phyloP scores from a whole-genome alignment of 2,797 vertebrate genomes.

The Liparis tanakae region DNA sequence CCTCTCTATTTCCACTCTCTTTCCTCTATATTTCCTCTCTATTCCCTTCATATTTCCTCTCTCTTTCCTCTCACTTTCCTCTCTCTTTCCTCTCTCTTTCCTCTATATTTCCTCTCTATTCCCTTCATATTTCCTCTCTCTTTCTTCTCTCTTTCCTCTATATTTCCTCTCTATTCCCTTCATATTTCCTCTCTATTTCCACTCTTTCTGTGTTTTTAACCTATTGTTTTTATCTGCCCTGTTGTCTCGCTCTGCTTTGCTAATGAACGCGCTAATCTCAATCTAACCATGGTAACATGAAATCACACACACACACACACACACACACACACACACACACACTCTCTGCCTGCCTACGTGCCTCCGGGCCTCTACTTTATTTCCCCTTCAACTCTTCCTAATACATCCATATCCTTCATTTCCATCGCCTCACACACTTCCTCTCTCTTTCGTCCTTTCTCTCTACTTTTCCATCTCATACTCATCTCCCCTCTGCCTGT shows the following conservation, averaged over 20 bases:
- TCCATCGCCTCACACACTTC: conserved; percentile 46
- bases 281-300: neutral
- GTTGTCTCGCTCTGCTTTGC: conserved; percentile 2
- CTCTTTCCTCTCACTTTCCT: too few species aligned
- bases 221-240: neutral
- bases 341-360: conserved; percentile 55
- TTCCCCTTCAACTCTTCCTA: conserved; percentile 66
- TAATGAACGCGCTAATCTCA: conserved; percentile 12
- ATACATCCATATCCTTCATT: conserved; percentile 68
- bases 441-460: conserved; percentile 67
- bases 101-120: too few species aligned
- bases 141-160: too few species aligned
- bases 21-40: too few species aligned
- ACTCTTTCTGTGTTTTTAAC: neutral
- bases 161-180: too few species aligned
- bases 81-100: too few species aligned
- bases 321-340: conserved; percentile 27
- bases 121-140: too few species aligned
- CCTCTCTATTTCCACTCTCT: too few species aligned
- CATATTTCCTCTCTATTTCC: too few species aligned
- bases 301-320: conserved; percentile 21
- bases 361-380: conserved; percentile 30
- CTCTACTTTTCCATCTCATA: conserved; percentile 61
- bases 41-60: too few species aligned
- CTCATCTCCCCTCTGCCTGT: conserved; percentile 54